phyloP scores from a whole-genome alignment of 2,113 vertebrate genomes.

The Tachysurus vachellii region DNA sequence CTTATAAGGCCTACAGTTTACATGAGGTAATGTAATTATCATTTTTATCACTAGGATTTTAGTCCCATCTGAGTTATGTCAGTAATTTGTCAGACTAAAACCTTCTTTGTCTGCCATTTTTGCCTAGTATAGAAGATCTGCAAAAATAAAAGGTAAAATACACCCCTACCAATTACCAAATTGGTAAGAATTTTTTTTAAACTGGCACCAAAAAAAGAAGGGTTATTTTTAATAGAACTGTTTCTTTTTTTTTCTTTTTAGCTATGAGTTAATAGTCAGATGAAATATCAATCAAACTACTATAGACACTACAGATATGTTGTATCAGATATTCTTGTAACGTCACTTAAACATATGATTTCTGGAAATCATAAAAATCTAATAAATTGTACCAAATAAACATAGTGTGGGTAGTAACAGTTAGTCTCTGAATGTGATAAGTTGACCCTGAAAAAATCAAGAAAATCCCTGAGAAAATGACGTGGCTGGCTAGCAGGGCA shows the following conservation, averaged over 20 bases:
- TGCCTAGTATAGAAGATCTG: neutral
- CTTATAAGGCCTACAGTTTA: neutral
- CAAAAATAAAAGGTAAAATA: neutral
- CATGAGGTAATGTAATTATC: neutral
- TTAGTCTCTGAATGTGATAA: neutral
- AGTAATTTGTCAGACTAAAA: neutral
- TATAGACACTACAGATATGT: neutral
- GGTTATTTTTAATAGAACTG: neutral
- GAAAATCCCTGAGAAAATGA: slow-evolving; percentile 35
- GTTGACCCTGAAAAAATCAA: neutral
- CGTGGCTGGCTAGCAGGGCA: slow-evolving; percentile 3
- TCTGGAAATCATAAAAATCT: neutral
- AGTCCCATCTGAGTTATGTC: neutral
- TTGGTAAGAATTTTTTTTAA: neutral
- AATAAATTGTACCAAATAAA: neutral
- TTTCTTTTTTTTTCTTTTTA: neutral
- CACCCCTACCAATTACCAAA: neutral
- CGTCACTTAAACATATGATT: neutral
- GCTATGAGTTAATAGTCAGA: neutral
- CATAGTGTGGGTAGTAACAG: neutral
- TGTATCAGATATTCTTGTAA: neutral
- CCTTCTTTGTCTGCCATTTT: neutral
- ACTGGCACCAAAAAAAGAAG: neutral
- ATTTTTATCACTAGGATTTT: neutral
- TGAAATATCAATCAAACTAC: too few relatives aligned